phyloP scores from a whole-genome alignment of 2,888 invertebrate genomes.

The Troglohyphantes excavatus region DNA sequence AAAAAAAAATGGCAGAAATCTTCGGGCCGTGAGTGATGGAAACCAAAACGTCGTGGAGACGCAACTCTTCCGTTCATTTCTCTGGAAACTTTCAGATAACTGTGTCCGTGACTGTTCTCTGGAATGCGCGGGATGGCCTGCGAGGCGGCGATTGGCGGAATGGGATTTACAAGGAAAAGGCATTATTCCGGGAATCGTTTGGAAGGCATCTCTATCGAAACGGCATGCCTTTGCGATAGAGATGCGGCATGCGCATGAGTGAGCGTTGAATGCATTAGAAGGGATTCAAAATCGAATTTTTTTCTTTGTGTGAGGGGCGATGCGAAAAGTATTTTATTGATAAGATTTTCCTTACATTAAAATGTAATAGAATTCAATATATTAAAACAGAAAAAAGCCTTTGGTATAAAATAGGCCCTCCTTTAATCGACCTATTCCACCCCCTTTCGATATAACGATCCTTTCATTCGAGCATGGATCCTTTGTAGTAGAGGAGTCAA shows the following conservation, averaged over 20 bases:
- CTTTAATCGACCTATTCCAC: too few relatives aligned
- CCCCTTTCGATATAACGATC: too few relatives aligned
- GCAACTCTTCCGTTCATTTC: constrained; percentile 44
- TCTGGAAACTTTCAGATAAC: constrained; percentile 58
- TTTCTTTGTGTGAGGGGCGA: too few relatives aligned
- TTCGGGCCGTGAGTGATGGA: constrained; percentile 58
- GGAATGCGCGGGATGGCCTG: constrained; percentile 55
- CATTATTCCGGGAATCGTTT: constrained; percentile 44
- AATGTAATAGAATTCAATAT: too few relatives aligned
- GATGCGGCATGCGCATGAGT: not conserved
- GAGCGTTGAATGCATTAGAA: constrained; percentile 9
- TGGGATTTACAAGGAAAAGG: constrained; percentile 63
- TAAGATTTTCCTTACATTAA: too few relatives aligned
- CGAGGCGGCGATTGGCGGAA: constrained; percentile 60
- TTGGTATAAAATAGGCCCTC: too few relatives aligned
- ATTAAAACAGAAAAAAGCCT: too few relatives aligned
- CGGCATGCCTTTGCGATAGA: too few relatives aligned
- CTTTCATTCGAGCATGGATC: too few relatives aligned
- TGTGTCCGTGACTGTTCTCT: constrained; percentile 59
- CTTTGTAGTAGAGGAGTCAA: too few relatives aligned
- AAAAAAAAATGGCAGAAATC: constrained; percentile 37
- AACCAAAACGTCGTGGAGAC: constrained; percentile 51
- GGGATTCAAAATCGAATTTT: too few relatives aligned
- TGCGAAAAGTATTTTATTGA: too few relatives aligned
- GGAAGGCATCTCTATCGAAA: constrained; percentile 12